Evolutionary conservation across 2,888 invertebrate genomes (phyloP).

Genomic region (Miltochrista miniata): DNA sequence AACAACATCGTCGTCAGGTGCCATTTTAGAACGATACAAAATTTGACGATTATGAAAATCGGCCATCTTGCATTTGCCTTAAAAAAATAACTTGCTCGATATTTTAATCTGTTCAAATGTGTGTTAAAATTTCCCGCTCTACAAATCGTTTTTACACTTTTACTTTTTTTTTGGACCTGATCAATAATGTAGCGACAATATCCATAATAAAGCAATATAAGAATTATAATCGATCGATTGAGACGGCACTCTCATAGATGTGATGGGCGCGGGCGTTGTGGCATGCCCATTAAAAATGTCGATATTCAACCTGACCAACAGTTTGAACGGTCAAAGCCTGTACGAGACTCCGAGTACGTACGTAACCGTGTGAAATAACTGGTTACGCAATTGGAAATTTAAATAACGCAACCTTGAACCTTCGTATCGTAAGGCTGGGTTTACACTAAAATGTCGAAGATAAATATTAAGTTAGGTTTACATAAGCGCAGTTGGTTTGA

Average conservation of each 20-base stretch:
- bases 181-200: neutral
- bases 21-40: too few relatives aligned
- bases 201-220: neutral
- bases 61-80: too few relatives aligned
- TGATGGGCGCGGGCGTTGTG: neutral
- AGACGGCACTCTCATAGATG: neutral
- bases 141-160: too few relatives aligned
- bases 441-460: neutral
- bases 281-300: constrained; percentile 5
- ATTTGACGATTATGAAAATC: too few relatives aligned
- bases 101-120: too few relatives aligned
- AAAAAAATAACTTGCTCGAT: too few relatives aligned
- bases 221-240: neutral
- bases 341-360: constrained; percentile 7
- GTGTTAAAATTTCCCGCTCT: too few relatives aligned
- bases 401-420: constrained; percentile 44
- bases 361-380: constrained; percentile 40
- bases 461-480: neutral
- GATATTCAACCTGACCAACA: constrained; percentile 21
- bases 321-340: constrained; percentile 36
- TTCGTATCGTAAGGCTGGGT: constrained; percentile 10
- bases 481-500: too few relatives aligned
- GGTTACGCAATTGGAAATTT: constrained; percentile 46
- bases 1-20: too few relatives aligned
- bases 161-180: too few relatives aligned